phyloP scores from a whole-genome alignment of 2,888 invertebrate genomes.

The Nomada ruficornis region DNA sequence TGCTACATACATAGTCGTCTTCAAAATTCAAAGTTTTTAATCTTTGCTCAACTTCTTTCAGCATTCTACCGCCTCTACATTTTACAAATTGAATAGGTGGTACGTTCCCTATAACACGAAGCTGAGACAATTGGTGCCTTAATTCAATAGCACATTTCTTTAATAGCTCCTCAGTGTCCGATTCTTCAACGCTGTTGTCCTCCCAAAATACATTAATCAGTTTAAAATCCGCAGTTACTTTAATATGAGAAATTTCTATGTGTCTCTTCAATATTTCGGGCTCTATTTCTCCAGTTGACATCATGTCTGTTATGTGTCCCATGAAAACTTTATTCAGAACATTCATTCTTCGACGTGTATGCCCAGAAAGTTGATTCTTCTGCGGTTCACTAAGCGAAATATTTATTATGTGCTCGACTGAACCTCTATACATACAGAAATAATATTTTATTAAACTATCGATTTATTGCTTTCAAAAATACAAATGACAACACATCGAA shows the following conservation, averaged over 20 bases:
- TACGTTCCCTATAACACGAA: conserved; percentile 90
- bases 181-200: conserved; percentile 57
- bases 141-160: conserved; percentile 86
- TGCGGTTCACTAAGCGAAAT: background rate
- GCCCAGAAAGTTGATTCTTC: conserved; percentile 79
- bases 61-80: conserved; percentile 86
- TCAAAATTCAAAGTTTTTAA: conserved; percentile 89
- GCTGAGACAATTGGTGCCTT: conserved; percentile 90
- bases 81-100: conserved; percentile 91
- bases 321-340: conserved; percentile 93
- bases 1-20: conserved; percentile 86
- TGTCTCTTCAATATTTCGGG: conserved; percentile 87
- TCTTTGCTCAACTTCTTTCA: conserved; percentile 87
- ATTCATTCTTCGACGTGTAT: conserved; percentile 86
- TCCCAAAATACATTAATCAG: conserved; percentile 91
- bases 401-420: background rate
- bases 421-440: conserved; percentile 1
- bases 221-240: conserved; percentile 88
- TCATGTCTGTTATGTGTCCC: conserved; percentile 91
- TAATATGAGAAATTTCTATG: conserved; percentile 90
- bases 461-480: background rate
- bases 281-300: conserved; percentile 89
- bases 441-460: background rate
- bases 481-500: background rate
- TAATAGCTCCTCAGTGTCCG: conserved; percentile 84